phyloP scores from a whole-genome alignment of 2,888 invertebrate species.

The Acanthosepion esculentum region DNA sequence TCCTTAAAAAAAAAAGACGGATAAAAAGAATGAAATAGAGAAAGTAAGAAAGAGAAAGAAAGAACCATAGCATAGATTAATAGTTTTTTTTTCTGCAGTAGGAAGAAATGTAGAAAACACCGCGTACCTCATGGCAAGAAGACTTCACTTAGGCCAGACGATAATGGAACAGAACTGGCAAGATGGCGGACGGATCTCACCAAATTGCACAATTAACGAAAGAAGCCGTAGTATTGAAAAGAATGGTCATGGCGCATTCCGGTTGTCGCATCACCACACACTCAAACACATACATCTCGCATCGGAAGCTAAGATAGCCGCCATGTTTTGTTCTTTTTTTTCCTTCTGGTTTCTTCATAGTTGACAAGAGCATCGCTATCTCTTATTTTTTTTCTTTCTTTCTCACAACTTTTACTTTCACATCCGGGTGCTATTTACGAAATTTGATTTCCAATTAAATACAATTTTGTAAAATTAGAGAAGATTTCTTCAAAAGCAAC shows the following conservation, averaged over 20 bases:
- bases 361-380: neutral
- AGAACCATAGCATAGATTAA: neutral
- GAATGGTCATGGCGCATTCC: neutral
- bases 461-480: conserved; percentile 23
- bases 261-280: neutral
- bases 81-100: neutral
- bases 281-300: neutral
- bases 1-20: neutral
- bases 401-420: conserved; percentile 33
- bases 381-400: neutral
- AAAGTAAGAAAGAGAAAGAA: neutral
- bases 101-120: neutral
- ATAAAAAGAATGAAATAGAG: neutral
- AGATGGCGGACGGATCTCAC: conserved; percentile 16
- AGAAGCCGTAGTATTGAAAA: conserved; percentile 33
- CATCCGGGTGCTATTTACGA: conserved; percentile 8
- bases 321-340: neutral
- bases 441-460: conserved; percentile 33
- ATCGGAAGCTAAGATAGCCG: neutral
- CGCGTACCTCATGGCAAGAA: neutral
- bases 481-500: conserved; percentile 33
- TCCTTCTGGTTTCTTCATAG: neutral
- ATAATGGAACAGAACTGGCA: conserved; percentile 11
- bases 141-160: neutral
- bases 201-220: conserved; percentile 22